Base-by-base conservation (phyloP, 1,140 invertebrate species). In the Calephelis virginiensis region DNA sequence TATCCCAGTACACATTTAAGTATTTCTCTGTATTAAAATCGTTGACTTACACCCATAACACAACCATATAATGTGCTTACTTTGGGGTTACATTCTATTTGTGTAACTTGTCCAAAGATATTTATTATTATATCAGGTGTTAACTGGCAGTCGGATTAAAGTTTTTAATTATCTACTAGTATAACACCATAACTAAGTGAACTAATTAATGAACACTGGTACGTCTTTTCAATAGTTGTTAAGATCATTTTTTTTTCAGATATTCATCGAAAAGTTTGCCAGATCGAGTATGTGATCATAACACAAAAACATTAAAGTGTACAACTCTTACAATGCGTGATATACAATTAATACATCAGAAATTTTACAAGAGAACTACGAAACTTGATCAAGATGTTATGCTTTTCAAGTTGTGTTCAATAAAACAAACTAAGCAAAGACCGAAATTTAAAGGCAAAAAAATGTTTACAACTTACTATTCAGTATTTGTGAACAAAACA, bases 381-480 rank as follows among this genome's bases (percentile, higher is more conserved):
- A 60, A 60, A 9, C 8, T 10, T 3, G 56, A 60, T 28, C 56
- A 60, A 60, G 0, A 60, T 60, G 8, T 60, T 38, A 37, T 60
- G 4, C 56, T 60, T 37, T 60, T 60, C 8, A 60, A 60, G 8
- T 6, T 60, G 12, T 60, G 56, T 60, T 60, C 28, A 60, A 60
- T 60, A 60, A 17, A 60, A 60, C 28, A 60, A 60, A 9, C 56
- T 28, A 5, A 60, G 38, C 38, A 28, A 8, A 37, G 56, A 60
- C 7, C 56, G 38, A 60, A 60, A 6, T 60, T 60, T 60, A 60
- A 60, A 60, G 56, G 56, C 56, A 60, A 60, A 60, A 60, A 60
- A 17, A 60, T 38, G 38, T 37, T 60, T 37, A 60, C 38, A 60
- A 60, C 56, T 6, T 38, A 60, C 56, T 60, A 37, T 60, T 60